Conservation (phyloP, 2,797 vertebrate species). For the Yasuhikotakia modesta region DNA sequence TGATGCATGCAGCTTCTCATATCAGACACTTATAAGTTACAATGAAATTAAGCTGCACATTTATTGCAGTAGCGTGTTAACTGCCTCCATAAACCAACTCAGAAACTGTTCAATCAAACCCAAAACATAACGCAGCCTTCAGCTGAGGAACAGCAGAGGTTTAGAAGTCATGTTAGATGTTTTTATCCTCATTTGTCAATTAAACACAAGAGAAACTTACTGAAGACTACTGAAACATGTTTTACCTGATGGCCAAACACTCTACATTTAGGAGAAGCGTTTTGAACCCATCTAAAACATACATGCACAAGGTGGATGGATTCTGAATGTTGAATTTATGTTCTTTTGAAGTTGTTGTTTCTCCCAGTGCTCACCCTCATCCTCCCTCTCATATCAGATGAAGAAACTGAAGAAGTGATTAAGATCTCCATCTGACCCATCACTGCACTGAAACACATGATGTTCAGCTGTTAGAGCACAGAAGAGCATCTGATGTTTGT, state of each 20-base stretch:
- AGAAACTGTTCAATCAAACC: background rate
- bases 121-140: background rate
- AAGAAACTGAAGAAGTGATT: slow-evolving; percentile 25
- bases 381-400: slow-evolving; percentile 34
- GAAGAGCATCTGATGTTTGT: slow-evolving; percentile 20
- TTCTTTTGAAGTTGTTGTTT: slow-evolving; percentile 37
- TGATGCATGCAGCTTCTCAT: too few relatives aligned
- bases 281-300: slow-evolving; percentile 20
- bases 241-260: slow-evolving; percentile 8
- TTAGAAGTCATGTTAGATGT: background rate
- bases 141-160: background rate
- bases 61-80: background rate
- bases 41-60: background rate
- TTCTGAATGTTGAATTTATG: slow-evolving; percentile 8
- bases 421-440: slow-evolving; percentile 21
- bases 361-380: slow-evolving; percentile 1
- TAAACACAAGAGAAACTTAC: background rate
- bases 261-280: slow-evolving; percentile 14
- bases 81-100: background rate
- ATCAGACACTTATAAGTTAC: background rate
- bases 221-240: slow-evolving; percentile 9
- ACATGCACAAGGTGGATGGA: slow-evolving; percentile 2
- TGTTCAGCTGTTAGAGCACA: background rate
- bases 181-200: background rate
- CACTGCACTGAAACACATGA: background rate